These are phyloP conservation scores for Heliconius eleuchia DNA, from an alignment of 1,140 invertebrate species.

Conservation along the genomic window DNA sequence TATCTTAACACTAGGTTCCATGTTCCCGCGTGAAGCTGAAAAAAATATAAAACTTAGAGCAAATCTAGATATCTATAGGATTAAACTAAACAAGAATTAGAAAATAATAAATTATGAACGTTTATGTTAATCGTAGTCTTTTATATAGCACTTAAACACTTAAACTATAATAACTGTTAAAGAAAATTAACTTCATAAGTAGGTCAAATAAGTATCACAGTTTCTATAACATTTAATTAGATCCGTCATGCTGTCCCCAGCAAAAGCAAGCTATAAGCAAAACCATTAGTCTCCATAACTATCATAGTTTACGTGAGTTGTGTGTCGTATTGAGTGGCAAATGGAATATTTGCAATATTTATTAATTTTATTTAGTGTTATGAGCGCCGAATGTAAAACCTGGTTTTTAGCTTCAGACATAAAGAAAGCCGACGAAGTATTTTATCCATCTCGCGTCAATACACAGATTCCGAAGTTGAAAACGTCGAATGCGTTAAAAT, in stretches of 20 bases:
- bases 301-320: conserved; percentile 14
- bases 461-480: neutral
- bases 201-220: conserved; percentile 53
- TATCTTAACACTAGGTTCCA: no score
- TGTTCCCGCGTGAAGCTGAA: no score
- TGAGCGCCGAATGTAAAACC: conserved; percentile 18
- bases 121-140: neutral
- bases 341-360: conserved; percentile 18
- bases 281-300: conserved; percentile 10
- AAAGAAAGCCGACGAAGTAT: neutral
- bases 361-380: conserved; percentile 14
- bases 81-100: neutral
- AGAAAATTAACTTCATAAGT: conserved; percentile 38
- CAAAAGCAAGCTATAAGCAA: conserved; percentile 34
- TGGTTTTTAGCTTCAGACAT: conserved; percentile 11
- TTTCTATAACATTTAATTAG: conserved; percentile 69
- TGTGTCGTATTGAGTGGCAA: conserved; percentile 11
- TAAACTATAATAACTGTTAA: conserved; percentile 8
- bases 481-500: neutral
- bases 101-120: neutral
- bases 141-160: conserved; percentile 9
- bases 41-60: neutral
- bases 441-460: neutral
- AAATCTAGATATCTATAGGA: neutral
- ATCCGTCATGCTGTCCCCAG: conserved; percentile 52